These are phyloP conservation scores for Oryzias javanicus DNA, from an alignment of 2,113 vertebrate genomes.

Conservation along the genomic window DNA sequence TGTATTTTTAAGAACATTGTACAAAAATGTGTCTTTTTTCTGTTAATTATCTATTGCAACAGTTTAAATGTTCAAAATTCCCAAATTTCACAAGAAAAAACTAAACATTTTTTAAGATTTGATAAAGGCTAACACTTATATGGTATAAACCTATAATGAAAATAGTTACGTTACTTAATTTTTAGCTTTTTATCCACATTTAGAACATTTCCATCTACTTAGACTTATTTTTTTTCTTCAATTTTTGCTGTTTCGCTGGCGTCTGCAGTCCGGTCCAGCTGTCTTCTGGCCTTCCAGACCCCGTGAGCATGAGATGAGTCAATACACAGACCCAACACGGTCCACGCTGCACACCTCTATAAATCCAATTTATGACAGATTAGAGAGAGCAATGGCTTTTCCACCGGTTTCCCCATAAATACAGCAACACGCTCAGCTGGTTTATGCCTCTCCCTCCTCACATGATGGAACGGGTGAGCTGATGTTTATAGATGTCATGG, in stretches of 20 bases:
- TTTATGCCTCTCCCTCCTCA: slow-evolving; percentile 58
- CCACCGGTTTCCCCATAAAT: slow-evolving; percentile 70
- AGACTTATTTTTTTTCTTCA: neutral
- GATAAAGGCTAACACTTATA: too few species aligned
- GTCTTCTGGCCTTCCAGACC: slow-evolving; percentile 29
- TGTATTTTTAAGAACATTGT: too few species aligned
- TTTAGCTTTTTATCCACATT: too few species aligned
- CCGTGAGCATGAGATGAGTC: slow-evolving; percentile 56
- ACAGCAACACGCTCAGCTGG: slow-evolving; percentile 62
- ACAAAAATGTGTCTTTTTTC: too few species aligned
- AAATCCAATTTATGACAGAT: slow-evolving; percentile 70
- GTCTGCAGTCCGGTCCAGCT: slow-evolving; percentile 19
- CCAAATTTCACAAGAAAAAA: too few species aligned
- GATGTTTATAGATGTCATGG: slow-evolving; percentile 67
- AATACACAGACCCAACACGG: slow-evolving; percentile 52
- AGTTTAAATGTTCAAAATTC: too few species aligned
- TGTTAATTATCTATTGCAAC: too few species aligned
- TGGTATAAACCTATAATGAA: too few species aligned
- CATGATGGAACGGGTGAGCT: slow-evolving; percentile 49
- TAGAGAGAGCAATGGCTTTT: slow-evolving; percentile 69
- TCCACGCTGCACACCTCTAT: slow-evolving; percentile 55
- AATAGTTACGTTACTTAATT: too few species aligned
- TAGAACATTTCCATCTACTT: too few species aligned
- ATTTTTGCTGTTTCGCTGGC: neutral
- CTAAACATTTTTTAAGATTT: too few species aligned